Evolutionary conservation across 2,797 vertebrate species (phyloP).

Genomic region (Falco concolor): DNA sequence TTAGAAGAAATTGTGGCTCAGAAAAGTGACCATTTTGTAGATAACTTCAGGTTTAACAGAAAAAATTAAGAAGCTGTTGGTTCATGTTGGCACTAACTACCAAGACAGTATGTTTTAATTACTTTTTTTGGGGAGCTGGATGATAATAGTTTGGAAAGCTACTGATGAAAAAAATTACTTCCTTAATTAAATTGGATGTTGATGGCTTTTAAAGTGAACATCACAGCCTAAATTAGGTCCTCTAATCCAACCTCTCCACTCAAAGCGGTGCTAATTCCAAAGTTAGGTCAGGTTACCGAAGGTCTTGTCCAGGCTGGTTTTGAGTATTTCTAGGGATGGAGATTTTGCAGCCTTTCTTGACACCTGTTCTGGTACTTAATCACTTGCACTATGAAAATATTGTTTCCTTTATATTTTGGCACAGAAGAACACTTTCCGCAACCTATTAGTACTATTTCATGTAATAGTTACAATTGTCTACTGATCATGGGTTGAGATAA

Average conservation of each 20-base stretch:
- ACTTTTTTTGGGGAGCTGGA: background rate
- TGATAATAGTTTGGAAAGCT: background rate
- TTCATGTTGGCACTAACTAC: background rate
- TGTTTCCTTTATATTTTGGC: background rate
- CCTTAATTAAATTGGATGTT: background rate
- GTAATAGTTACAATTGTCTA: background rate
- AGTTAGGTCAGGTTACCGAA: background rate
- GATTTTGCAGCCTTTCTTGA: background rate
- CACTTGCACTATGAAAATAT: background rate
- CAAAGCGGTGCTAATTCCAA: background rate
- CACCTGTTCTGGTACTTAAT: background rate
- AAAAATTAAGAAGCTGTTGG: background rate
- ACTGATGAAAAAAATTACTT: background rate
- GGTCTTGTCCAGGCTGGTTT: background rate
- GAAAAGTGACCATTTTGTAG: background rate
- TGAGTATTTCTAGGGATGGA: background rate
- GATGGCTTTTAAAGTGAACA: background rate
- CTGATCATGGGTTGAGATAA: background rate
- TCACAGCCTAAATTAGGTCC: background rate
- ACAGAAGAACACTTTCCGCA: background rate
- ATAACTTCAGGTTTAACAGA: background rate
- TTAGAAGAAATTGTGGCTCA: background rate
- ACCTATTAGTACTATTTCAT: background rate
- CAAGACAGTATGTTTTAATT: background rate
- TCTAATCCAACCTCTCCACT: background rate